phyloP scores from a whole-genome alignment of 2,888 invertebrate species.

The Drosophila histrio region DNA sequence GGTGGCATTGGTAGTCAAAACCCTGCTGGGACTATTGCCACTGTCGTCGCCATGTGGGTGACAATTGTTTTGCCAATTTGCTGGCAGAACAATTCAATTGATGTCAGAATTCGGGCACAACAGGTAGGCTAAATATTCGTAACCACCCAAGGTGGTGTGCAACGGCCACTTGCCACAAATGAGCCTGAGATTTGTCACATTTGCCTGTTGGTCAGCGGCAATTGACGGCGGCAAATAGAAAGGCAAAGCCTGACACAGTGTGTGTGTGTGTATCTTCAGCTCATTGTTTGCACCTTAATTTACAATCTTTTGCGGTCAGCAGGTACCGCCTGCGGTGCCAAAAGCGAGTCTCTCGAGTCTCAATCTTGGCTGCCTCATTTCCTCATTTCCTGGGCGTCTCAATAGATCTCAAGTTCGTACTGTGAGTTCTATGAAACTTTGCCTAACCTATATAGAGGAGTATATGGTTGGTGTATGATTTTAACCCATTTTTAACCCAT shows the following conservation, averaged over 20 bases:
- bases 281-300: slow-evolving; percentile 75
- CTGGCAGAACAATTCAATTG: slow-evolving; percentile 46
- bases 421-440: slow-evolving; percentile 26
- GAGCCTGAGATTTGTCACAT: slow-evolving; percentile 49
- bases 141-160: slow-evolving; percentile 42
- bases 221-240: slow-evolving; percentile 51
- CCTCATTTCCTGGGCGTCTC: slow-evolving; percentile 5
- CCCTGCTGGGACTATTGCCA: slow-evolving; percentile 46
- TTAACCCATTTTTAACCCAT: slow-evolving; percentile 42
- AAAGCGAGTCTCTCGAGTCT: slow-evolving; percentile 16
- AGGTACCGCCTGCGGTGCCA: slow-evolving; percentile 42
- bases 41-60: slow-evolving; percentile 28
- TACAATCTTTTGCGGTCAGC: slow-evolving; percentile 74
- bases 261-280: slow-evolving; percentile 36
- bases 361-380: background rate
- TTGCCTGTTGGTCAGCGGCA: slow-evolving; percentile 31
- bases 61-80: slow-evolving; percentile 54
- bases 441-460: slow-evolving; percentile 33
- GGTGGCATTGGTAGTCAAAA: background rate
- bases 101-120: slow-evolving; percentile 26
- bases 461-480: slow-evolving; percentile 12
- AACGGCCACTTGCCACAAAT: slow-evolving; percentile 12
- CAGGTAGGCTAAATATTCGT: slow-evolving; percentile 25
- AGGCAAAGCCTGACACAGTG: slow-evolving; percentile 16
- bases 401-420: background rate